Evolutionary conservation across 2,888 invertebrate genomes (phyloP), one percentile per base, ranked within the genome.

Genomic region (Dryobotodes eremita): DNA sequence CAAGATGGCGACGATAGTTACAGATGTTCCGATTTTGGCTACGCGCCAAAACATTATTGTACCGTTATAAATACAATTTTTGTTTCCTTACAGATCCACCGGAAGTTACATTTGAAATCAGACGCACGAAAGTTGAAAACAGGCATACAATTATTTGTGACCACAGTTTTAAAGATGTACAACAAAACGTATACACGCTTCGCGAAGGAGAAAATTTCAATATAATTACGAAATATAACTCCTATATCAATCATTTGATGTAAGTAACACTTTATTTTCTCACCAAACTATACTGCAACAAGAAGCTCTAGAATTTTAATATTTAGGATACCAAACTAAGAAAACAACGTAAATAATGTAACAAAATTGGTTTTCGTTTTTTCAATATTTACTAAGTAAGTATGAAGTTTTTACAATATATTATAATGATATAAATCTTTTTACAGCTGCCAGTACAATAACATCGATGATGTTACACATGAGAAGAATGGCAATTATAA

Each of bases 101-200:
- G 59, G 11, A 64, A 42, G 70, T 80, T 36, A 50, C 0, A 57
- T 81, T 82, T 66, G 2, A 6, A 26, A 53, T 84, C n/a, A 0
- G 3, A 0, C 0, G 0, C 2, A 0, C 0, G 0, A 0, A 0
- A 1, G 2, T 0, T 20, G 1, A 31, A 2, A 26, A 17, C 0
- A 0, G 0, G 1, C 3, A 0, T 2, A 0, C 2, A 0, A 10
- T 80, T 5, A 11, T 0, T 10, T 82, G 82, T 61, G 82, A 85
- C 31, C 82, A 82, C 26, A 26, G 1, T 0, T 0, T 0, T 17
- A 0, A n/a, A 0, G 1, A 26, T 15, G 42, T 0, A 13, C 0
- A 0, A 15, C 0, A 36, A 23, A 5, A 57, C 0, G 50, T 4
- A 10, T 85, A 85, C 55, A 85, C 85, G 36, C 82, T 66, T 17